Evolutionary conservation across 2,113 vertebrate species (phyloP), one percentile per base, ranked within the genome.

Genomic region (Tragulus kanchil): DNA sequence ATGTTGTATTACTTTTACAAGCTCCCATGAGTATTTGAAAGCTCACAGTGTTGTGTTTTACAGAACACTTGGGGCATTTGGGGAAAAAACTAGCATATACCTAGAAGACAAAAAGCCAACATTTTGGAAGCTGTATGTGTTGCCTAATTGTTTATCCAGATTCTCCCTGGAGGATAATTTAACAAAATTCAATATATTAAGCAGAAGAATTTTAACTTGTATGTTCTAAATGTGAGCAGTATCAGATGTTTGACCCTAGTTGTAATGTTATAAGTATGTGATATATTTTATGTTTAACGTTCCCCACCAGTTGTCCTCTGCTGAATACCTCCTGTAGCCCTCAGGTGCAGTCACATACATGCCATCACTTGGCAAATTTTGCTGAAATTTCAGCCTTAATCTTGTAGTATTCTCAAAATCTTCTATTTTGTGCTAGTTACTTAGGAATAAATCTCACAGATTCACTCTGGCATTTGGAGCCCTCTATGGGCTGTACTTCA

Each of bases 1-100:
- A 92, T 97, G 78, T 92, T 95, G 56, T 90, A 93, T 96, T 96
- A 92, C 94, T 96, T 93, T 92, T 96, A 96, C 85, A 98, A 96
- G 93, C 28, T 96, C 95, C 87, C 85, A 73, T 75, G 95, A 96
- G 87, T 81, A 95, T 96, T 97, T 91, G 91, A 86, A 96, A 93
- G 89, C 79, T 88, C 96, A 79, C 42, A 64, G 61, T 95, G 25
- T 85, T 97, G 79, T 93, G 17, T 93, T 95, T 95, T 97, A 82
- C 61, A 71, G 89, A 96, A 90, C 65, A 89, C 28, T 90, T 97
- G n/a, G 92, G 73, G 52, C 45, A 50, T 94, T 94, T 85, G 64
- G 52, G 6, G 78, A 8, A n/a, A 45, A 89, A 81, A 36, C 59
- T 96, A 85, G 42, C 25, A 69, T 95, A 91, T 23, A 93, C 23